Base-by-base conservation (phyloP, 1,140 invertebrate species). In the Lutraria rhynchaena region DNA sequence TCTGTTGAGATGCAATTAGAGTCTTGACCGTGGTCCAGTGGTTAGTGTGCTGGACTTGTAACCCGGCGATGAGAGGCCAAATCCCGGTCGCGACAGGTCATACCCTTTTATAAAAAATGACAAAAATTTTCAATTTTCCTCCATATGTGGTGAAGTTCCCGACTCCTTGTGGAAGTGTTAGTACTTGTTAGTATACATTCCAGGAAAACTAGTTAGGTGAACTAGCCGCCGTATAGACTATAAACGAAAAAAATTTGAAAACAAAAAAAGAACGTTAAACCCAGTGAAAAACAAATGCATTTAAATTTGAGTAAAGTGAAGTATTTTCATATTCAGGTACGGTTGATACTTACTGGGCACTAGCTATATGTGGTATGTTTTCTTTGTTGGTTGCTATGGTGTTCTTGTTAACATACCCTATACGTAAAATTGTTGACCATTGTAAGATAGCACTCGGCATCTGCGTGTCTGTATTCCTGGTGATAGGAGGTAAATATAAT, bases 401-500 rank as follows among this genome's bases (percentile, higher is more conserved):
- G 27, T 58, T 58, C n/a, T 5, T 58, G 55, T 24, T 3, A 9
- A 29, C 24, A 29, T 58, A 58, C 24, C 11, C 24, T 27, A 17
- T 9, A 11, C 55, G 17, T 58, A 58, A 58, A 29, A 58, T 29
- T 29, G 55, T 58, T 24, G 55, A 58, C 55, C 27, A 58, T 58
- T 58, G 55, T 58, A 58, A 58, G 33, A 58, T 58, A 58, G 55
- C 55, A 11, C 27, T 58, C 4, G 55, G 55, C 7, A 58, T 58
- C 15, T 58, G 27, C 17, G 9, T 58, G 55, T 9, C 3, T 4
- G 55, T 27, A 7, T 58, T 11, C 24, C 11, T 58, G 27, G 3
- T 24, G 27, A 58, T 58, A 15, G 55, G 55, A 58, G 22, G 55
- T 58, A 29, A 29, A 29, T 58, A 58, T 58, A n/a, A n/a, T n/a